Evolutionary conservation across 2,797 vertebrate genomes (phyloP), one percentile per base, ranked within the genome.

Genomic region (Prunella strophiata): DNA sequence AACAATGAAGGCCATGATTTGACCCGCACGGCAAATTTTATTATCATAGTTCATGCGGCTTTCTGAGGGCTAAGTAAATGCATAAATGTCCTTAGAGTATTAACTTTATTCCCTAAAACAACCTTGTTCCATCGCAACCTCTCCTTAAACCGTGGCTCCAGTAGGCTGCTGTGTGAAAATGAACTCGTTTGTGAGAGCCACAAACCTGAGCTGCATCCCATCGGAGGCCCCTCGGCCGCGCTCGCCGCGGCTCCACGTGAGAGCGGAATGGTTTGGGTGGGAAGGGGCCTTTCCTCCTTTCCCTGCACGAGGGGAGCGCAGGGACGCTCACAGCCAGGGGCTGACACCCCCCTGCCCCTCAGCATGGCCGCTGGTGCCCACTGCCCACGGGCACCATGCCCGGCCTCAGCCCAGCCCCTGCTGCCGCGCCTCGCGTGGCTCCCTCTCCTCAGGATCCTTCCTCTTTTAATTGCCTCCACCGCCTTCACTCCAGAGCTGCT

Each of bases 321-420:
- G 59, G 38, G 19, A 29, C 1, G 0, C 29, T 11, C 0, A 0
- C 48, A 26, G 3, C 9, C 0, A 0, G 2, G 54, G 65, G 12
- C 48, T 7, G 13, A 11, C 15, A 55, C 50, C 1, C 2, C 32
- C 3, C 1, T 40, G 48, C 16, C 48, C 17, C 58, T 0, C 26
- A 13, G n/a, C 25, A 38, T 9, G 2, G 36, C 58, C 58, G 27
- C 19, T n/a, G 36, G 26, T 11, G 15, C 26, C 11, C 0, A 5
- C 5, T 29, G 23, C 16, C 10, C 22, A 2, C 13, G 11, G 75
- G 42, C 1, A 5, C 57, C 1, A 4, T 13, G 59, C 59, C 5
- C 8, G 10, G 54, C 54, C 48, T 11, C 3, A 3, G 54, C 34
- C 45, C 3, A 1, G 36, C 5, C 23, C 26, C 45, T 1, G 67